phyloP scores from a whole-genome alignment of 2,797 vertebrate genomes.

The Crocodylus rhombifer region DNA sequence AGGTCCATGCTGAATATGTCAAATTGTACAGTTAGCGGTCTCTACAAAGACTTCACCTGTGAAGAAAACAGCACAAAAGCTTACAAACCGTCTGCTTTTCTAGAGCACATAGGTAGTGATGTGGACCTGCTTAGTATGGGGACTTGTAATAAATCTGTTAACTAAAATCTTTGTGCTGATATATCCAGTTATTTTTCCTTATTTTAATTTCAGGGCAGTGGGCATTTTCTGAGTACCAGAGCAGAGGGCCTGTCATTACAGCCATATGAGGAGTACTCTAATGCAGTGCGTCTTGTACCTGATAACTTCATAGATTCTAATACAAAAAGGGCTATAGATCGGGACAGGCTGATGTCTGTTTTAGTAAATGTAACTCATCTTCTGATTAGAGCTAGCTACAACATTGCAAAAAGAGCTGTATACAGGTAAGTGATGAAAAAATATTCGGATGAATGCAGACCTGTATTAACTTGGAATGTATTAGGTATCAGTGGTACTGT shows the following conservation, averaged over 20 bases:
- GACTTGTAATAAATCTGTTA: not conserved
- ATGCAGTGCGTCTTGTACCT: slow-evolving; percentile 80
- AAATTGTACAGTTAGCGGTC: not conserved
- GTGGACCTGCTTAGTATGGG: not conserved
- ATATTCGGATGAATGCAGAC: not conserved
- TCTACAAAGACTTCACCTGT: not conserved
- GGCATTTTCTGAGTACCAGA: slow-evolving; percentile 80
- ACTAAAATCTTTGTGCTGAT: not conserved
- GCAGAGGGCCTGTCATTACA: slow-evolving; percentile 79
- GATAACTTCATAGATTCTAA: slow-evolving; percentile 83
- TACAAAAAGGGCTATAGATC: slow-evolving; percentile 79
- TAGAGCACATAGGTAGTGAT: not conserved
- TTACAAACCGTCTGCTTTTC: not conserved
- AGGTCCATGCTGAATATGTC: not conserved
- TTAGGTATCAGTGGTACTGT: not conserved
- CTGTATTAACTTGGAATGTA: not conserved
- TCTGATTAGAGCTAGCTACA: slow-evolving; percentile 86
- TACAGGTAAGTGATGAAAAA: slow-evolving; percentile 82
- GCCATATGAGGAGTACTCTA: slow-evolving; percentile 81
- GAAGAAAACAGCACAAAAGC: not conserved
- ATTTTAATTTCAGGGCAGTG: slow-evolving; percentile 85
- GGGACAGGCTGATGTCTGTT: slow-evolving; percentile 89
- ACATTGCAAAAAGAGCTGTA: slow-evolving; percentile 79
- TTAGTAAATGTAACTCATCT: slow-evolving; percentile 87
- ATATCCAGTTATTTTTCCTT: not conserved